A percentile compares a stretch with the other conserved stretches of the same genome.
phyloP scores from a whole-genome alignment of 2,888 invertebrate species.

The Epistrophe grossulariae region DNA sequence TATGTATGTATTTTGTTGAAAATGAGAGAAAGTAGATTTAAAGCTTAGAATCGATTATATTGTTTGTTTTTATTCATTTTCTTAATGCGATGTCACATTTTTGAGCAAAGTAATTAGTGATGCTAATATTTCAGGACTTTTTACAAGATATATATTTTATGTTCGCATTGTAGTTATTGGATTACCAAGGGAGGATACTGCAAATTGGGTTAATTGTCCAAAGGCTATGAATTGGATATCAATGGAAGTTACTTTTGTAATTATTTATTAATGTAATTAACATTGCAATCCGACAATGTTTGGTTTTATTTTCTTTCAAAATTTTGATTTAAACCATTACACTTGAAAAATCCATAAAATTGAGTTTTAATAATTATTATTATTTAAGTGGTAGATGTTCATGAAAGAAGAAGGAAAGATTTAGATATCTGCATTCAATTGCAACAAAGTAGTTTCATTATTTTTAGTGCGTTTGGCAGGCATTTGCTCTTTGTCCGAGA shows the following conservation, averaged over 20 bases:
- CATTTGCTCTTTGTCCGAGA: no score
- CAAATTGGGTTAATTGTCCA: neutral
- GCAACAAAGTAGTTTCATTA: no score
- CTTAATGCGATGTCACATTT: constrained; percentile 3
- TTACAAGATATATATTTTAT: neutral
- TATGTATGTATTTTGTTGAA: neutral
- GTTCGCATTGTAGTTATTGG: neutral
- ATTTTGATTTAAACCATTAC: no score
- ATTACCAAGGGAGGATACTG: neutral
- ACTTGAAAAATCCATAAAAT: no score
- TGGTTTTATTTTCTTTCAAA: no score
- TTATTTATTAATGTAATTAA: neutral
- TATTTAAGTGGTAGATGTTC: no score
- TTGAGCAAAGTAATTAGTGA: constrained; percentile 6
- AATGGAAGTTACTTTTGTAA: neutral
- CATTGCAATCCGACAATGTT: neutral
- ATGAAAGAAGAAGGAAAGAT: no score
- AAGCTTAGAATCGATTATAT: constrained; percentile 19
- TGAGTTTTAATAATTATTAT: no score
- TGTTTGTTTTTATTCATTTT: neutral
- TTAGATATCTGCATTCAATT: no score
- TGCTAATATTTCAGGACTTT: constrained; percentile 17
- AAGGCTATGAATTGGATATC: neutral
- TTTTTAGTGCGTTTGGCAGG: no score
- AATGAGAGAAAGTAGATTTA: constrained; percentile 3